Evolutionary conservation across 1,140 invertebrate species (phyloP), one percentile per base, ranked within the genome.

Genomic region (Drosophila ficusphila): DNA sequence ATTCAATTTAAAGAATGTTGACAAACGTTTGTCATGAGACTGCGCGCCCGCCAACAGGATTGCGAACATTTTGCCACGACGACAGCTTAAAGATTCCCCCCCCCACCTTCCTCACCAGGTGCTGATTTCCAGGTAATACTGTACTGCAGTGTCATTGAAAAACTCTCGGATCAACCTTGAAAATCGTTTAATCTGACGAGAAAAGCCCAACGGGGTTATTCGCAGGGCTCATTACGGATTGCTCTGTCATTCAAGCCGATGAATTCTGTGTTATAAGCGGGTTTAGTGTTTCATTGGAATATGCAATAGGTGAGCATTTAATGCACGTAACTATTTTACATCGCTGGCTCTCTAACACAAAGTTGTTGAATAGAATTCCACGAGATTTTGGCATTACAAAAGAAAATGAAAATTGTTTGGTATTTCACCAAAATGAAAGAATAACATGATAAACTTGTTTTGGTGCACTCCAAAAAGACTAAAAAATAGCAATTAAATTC

Each of bases 1-100:
- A 75, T 75, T 75, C 72, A 75, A 76, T 76, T 76, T 76, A 58
- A 76, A 67, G 53, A 75, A 52, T 75, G 71, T 75, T 75, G 72
- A 76, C 71, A 75, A 75, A 75, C 71, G 71, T 75, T 75, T 75
- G 72, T 75, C 72, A 75, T 58, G 56, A 62, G 42, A 69, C 47
- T 21, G 65, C 38, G 31, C 27, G 34, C 18, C 25, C 61, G n/a
- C 31, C 62, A 61, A 31, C 16, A 29, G 18, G 52, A 29, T 48
- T 68, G 42, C 41, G 41, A 19, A n/a, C n/a, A n/a, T n/a, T n/a
- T 42, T 51, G 25, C 12, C 47, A n/a, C 38, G 38, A 16, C 65
- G 68, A 71, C 44, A 58, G 67, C 38, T 72, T 72, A 72, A 52
- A 62, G 68, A 46, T 21, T 33, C 31, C 14, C 9, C 8, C n/a